These are phyloP conservation scores for Eudemis profundana DNA, from an alignment of 2,888 invertebrate genomes.

Conservation along the genomic window DNA sequence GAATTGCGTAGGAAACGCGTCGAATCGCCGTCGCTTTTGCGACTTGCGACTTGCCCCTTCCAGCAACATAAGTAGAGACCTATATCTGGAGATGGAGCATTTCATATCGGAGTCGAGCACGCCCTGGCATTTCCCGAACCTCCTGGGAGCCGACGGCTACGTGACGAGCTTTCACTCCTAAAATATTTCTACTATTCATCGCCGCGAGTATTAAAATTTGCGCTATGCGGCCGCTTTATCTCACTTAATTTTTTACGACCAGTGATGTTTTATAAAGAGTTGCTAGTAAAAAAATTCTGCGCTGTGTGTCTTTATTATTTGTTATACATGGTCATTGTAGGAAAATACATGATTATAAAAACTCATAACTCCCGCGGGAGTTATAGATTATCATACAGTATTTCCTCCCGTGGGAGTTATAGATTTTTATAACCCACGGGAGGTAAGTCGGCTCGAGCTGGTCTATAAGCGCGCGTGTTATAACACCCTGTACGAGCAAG, in stretches of 20 bases:
- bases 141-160: constrained; percentile 63
- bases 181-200: constrained; percentile 82
- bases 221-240: constrained; percentile 61
- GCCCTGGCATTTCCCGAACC: constrained; percentile 76
- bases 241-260: constrained; percentile 52
- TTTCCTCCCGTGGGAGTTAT: no score
- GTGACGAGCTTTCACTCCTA: constrained; percentile 73
- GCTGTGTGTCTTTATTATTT: neutral
- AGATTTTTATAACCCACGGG: no score
- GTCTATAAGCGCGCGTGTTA: no score
- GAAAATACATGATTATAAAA: no score
- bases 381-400: no score
- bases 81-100: constrained; percentile 60
- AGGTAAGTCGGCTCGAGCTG: no score
- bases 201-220: constrained; percentile 74
- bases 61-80: constrained; percentile 38
- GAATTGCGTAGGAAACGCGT: no score
- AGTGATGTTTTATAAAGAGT: constrained; percentile 24
- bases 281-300: neutral
- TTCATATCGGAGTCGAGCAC: constrained; percentile 75
- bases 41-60: constrained; percentile 45
- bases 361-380: no score
- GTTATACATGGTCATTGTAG: no score
- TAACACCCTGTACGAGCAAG: no score
- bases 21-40: no score